A percentile compares a stretch with the other conserved stretches of the same genome.
phyloP scores from a whole-genome alignment of 2,113 vertebrate species.

The Patagioenas fasciata region DNA sequence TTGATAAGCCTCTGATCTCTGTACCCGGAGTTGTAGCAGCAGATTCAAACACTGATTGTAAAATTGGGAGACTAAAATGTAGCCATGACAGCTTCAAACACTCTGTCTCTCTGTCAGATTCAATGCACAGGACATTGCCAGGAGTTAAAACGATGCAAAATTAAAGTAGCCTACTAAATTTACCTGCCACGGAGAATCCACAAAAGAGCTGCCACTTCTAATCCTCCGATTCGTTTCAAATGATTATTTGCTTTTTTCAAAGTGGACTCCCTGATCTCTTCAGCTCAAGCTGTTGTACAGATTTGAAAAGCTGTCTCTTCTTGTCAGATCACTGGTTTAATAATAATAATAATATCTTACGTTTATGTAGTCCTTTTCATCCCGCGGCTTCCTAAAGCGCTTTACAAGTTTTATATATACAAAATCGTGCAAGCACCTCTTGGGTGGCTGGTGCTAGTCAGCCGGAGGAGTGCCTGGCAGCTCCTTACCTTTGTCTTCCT shows the following conservation, averaged over 20 bases:
- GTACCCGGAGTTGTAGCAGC: constrained; percentile 51
- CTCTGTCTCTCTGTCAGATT: constrained; percentile 61
- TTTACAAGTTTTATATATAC: constrained; percentile 47
- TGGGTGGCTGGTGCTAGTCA: constrained; percentile 62
- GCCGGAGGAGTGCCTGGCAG: neutral
- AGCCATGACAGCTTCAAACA: constrained; percentile 57
- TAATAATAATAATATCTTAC: constrained; percentile 69
- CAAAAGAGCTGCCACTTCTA: constrained; percentile 71
- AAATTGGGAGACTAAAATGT: constrained; percentile 63
- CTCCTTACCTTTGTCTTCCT: neutral
- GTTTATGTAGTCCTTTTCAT: constrained; percentile 62
- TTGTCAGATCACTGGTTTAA: constrained; percentile 65
- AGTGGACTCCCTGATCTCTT: constrained; percentile 69
- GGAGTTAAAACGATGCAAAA: constrained; percentile 65
- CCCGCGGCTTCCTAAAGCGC: constrained; percentile 41
- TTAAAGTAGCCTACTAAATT: constrained; percentile 71
- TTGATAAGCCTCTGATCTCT: constrained; percentile 70
- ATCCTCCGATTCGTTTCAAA: constrained; percentile 66
- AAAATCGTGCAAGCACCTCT: constrained; percentile 4
- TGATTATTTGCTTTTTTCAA: constrained; percentile 53
- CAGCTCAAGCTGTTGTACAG: constrained; percentile 63
- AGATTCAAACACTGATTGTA: constrained; percentile 69
- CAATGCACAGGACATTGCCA: constrained; percentile 62
- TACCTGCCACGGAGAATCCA: constrained; percentile 66
- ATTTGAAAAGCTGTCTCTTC: constrained; percentile 66